phyloP scores from a whole-genome alignment of 2,797 vertebrate species.

The Oophaga sylvatica region DNA sequence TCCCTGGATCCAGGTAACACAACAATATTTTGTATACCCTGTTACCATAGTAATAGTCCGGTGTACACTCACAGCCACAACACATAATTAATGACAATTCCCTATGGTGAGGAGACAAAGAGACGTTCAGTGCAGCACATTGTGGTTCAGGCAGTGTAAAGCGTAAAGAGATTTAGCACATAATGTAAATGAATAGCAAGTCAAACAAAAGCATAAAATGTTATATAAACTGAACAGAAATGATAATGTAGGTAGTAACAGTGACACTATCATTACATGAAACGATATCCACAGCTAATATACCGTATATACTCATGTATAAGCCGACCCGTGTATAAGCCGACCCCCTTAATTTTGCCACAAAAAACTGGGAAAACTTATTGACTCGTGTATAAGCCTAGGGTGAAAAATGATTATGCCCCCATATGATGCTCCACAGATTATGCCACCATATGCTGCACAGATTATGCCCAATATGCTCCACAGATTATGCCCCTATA shows the following conservation, averaged over 20 bases:
- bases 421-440: too few relatives aligned
- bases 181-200: background rate
- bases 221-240: background rate
- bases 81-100: slow-evolving; percentile 27
- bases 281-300: background rate
- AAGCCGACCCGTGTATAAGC: too few relatives aligned
- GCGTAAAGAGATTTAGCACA: background rate
- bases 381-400: too few relatives aligned
- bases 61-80: background rate
- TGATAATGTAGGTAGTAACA: background rate
- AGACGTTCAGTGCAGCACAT: background rate
- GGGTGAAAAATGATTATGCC: too few relatives aligned
- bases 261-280: background rate
- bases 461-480: too few relatives aligned
- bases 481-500: too few relatives aligned
- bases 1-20: background rate
- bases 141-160: background rate
- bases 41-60: background rate
- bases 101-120: background rate
- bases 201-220: background rate
- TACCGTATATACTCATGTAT: too few relatives aligned
- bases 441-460: too few relatives aligned
- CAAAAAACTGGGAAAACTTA: too few relatives aligned
- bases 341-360: too few relatives aligned
- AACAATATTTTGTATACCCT: background rate